Base-by-base conservation (phyloP, 2,888 invertebrate genomes). In the Caenorhabditis afra region DNA sequence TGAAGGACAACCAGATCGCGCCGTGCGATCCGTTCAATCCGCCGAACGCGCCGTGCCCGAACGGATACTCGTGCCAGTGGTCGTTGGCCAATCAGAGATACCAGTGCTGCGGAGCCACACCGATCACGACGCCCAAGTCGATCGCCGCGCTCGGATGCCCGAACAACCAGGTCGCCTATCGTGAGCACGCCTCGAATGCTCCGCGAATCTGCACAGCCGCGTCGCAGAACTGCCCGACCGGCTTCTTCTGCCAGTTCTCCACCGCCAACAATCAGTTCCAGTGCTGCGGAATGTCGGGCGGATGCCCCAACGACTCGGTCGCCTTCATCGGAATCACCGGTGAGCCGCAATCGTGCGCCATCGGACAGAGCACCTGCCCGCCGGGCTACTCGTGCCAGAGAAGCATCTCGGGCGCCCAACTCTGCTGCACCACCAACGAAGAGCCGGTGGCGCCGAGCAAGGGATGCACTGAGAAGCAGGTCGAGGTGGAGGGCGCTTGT, bases 311-410 rank as follows among this genome's bases (percentile, higher is more conserved):
- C 64, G 89, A 88, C 53, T 81, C 81, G 37, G 89, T 89, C 22
- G 87, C 89, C 35, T 89, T 89, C 74, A 88, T 89, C 74, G 89
- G 89, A 57, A 86, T 89, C 70, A 88, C 87, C 53, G 89, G 89
- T n/a, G 88, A 89, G 39, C 85, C 89, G 22, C 88, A 89, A 73
- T 81, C 81, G 12, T 89, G 89, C 55, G 88, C 86, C 35, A 88
- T 89, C 68, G 89, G 89, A 45, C 79, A 84, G 59, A 82, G 82
- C 66, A 88, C 88, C 3, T 90, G 90, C 64, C 88, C 88, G 39
- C 61, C 68, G n/a, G 90, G 90, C 39, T 90, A 87, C 75, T 87
- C 87, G 10, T 90, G 90, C 75, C 89, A 90, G 64, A 62, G 88
- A 49, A 83, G 85, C 53, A 82, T 86, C 62, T 82, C 76, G 18